Evolutionary conservation across 2,797 vertebrate genomes (phyloP), one percentile per base, ranked within the genome.

Genomic region (Vespertilio murinus): DNA sequence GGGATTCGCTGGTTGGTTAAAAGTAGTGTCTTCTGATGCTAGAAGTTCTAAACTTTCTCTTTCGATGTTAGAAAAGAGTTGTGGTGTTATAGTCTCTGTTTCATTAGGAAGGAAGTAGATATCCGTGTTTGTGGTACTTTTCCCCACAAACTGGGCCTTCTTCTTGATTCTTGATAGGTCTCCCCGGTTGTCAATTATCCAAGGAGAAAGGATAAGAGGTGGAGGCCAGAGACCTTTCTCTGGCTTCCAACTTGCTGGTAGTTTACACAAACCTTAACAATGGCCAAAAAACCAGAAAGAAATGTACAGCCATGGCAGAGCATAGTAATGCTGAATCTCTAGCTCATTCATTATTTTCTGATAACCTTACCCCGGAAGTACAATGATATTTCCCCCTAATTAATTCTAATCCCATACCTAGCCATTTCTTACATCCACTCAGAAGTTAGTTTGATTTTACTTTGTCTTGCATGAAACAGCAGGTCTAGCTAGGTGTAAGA

Each of bases 401-500:
- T 94, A 94, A 81, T 52, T 89, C 92, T 59, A 78, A n/a, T 88
- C 88, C 6, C 38, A 65, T 85, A 83, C 65, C 54, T 88, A 61
- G 35, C 23, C n/a, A 88, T 88, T 95, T 91, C 77, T 52, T 94
- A 90, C 74, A 93, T 38, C 86, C 40, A 47, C 6, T 85, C 22
- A 90, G 28, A 47, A 90, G 70, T 85, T 93, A 87, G 25, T 47
- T 93, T 61, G 28, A 14, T 61, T 30, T 61, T 30, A 61, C 59
- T 30, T 61, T 61, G 28, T 30, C 59, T 61, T 61, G 5, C 59
- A 61, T 61, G 59, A 61, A 30, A 61, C 59, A 61, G 59, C 12
- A 30, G 12, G 17, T 93, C 42, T 92, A 95, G 74, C 17, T 65
- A 78, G 22, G 16, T 82, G n/a, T 52, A 94, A 28, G 11, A 67